Evolutionary conservation across 2,797 vertebrate genomes (phyloP), one percentile per base, ranked within the genome.

Genomic region (Brachyrhaphis roseni): DNA sequence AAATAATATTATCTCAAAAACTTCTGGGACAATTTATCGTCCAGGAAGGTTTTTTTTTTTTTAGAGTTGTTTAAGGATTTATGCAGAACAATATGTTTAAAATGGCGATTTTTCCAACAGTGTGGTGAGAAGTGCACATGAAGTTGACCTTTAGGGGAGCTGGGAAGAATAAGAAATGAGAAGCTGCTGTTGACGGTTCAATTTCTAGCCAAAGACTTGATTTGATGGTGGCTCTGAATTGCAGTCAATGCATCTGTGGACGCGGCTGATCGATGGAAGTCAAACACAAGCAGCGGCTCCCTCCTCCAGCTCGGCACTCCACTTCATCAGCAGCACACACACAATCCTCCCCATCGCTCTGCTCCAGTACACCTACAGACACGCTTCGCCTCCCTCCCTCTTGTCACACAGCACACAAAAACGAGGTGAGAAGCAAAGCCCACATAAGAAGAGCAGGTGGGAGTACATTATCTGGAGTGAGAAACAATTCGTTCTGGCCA

Each of bases 381-480:
- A 13, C 18, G 86, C 86, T 86, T 75, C 75, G 80, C 87, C 79
- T 85, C 86, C 88, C 86, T 84, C 90, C 88, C 88, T 89, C 89
- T 86, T 86, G 89, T 93, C 90, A 90, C 87, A 90, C 78, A 90
- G 76, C 86, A 89, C 82, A 88, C 87, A 89, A 87, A 88, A 78
- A 62, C 43, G 84, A 91, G 91, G 89, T 88, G 92, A 90, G 88
- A 93, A 93, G 78, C 88, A 82, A 84, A 94, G 85, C 93, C 92
- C 91, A 92, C 93, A 91, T 91, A 90, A 92, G 88, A 91, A 91
- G 92, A 94, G 92, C 87, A 93, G 93, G 95, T 95, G 94, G 95
- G 95, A 93, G 94, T 94, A 91, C 88, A 93, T 93, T 94, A 95
- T 93, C 90, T 91, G 87, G 87, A 95, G 93, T 93, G 93, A 93